phyloP scores from a whole-genome alignment of 2,888 invertebrate species.

The Alcis repandata region DNA sequence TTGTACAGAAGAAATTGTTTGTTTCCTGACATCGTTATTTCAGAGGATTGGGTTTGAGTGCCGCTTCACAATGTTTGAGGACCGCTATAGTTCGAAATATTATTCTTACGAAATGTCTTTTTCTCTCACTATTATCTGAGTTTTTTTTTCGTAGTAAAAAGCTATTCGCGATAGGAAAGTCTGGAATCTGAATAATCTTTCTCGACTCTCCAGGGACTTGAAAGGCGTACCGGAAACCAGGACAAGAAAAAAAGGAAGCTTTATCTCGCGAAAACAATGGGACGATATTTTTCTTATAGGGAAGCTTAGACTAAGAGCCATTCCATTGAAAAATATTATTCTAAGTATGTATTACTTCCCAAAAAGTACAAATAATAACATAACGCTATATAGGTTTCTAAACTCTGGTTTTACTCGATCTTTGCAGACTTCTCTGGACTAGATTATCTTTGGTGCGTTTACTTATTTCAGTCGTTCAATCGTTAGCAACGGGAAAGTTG shows the following conservation, averaged over 20 bases:
- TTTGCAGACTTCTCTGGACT: neutral
- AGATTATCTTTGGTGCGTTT: neutral
- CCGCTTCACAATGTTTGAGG: neutral
- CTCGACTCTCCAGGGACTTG: neutral
- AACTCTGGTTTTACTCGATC: too few relatives aligned
- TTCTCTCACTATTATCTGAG: neutral
- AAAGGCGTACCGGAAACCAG: conserved; percentile 4
- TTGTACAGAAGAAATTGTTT: conserved; percentile 10
- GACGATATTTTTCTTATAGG: conserved; percentile 13
- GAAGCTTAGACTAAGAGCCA: conserved; percentile 1
- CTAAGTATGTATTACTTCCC: too few relatives aligned
- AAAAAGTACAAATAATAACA: too few relatives aligned
- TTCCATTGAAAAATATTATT: neutral
- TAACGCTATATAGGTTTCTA: too few relatives aligned
- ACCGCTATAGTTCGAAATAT: neutral
- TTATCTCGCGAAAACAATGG: conserved; percentile 19
- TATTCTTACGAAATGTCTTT: neutral
- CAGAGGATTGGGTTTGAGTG: neutral
- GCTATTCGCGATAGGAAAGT: neutral
- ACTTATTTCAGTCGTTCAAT: neutral
- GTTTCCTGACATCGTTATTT: conserved; percentile 14
- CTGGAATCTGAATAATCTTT: conserved; percentile 1
- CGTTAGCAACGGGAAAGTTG: neutral
- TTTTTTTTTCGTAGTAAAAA: conserved; percentile 1
- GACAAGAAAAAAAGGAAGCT: conserved; percentile 13